Evolutionary conservation across 2,888 invertebrate genomes (phyloP), one percentile per base, ranked within the genome.

Genomic region (Cantharis rustica): DNA sequence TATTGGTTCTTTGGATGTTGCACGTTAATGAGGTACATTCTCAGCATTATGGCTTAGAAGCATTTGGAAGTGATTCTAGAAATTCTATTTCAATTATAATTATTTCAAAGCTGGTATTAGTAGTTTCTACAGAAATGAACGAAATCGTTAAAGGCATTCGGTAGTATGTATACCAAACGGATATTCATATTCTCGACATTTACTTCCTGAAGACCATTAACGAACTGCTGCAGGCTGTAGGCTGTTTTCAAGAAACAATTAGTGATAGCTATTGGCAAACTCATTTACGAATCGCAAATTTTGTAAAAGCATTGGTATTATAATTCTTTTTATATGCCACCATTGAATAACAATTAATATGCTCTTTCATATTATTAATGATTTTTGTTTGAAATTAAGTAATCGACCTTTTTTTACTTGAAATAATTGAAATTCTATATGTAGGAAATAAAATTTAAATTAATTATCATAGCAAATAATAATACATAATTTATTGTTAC

Each of bases 11-110:
- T 78, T 72, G 73, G 71, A 76, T 73, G 62, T 70, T 68, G 61
- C 64, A 69, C 76, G 61, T 77, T 79, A 80, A 78, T 79, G 79
- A 79, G 78, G 76, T 69, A 79, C 76, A 79, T 80, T 80, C 76
- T 75, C 79, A 78, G 74, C 72, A 74, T 72, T 76, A 69, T 77
- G 71, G 74, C 75, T 75, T 64, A 75, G 77, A 77, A 79, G 75
- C 77, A 73, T 71, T 77, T 77, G 72, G 68, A 64, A 69, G 63
- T 73, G 74, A 74, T 72, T 77, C 71, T 71, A 74, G 77, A 77
- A 71, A 72, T 77, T 77, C 77, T 68, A 74, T 74, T 63, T 73
- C 74, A 75, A 77, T 77, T 77, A 75, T 71, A 74, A 75, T 77
- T 63, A 62, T 69, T 77, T 71, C 71, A 74, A 69, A 27, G 71